Evolutionary conservation across 2,113 vertebrate species (phyloP), one percentile per base, ranked within the genome.

Genomic region (Lasiurus cinereus): DNA sequence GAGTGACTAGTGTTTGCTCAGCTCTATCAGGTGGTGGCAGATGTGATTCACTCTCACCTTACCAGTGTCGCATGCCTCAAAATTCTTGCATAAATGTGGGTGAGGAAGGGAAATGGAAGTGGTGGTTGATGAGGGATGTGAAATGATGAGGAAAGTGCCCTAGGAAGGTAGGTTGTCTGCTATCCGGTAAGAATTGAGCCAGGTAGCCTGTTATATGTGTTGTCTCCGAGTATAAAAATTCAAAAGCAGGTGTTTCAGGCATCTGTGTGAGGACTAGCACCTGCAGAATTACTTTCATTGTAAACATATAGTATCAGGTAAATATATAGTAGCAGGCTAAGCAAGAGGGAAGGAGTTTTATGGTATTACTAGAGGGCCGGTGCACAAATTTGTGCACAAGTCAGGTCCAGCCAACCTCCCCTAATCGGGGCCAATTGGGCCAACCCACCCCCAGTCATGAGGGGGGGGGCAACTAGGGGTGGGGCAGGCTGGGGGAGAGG

Each of bases 321-420:
- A 83, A 54, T 78, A 59, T 80, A 76, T 67, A 48, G 13, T 82
- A 66, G 80, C 72, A 88, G 74, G 39, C 79, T 88, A 78, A 69
- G 29, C 66, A 73, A 95, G 46, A 67, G 29, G 46, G 70, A 92
- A 96, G 90, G 48, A 90, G 92, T 82, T 88, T 95, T 96, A 70
- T 73, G 27, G 3, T 88, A 86, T 92, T 94, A 92, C 36, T 4
- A 62, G 22, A 62, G 24, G 22, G 22, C 22, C 9, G 0, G 59
- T 62, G 22, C 59, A 10, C 22, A 1, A 62, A 62, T 62, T 62
- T 3, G 4, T 62, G 22, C 59, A 62, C 8, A 8, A 10, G 59
- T 27, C 1, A 10, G 22, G 59, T 62, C 59, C 10, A 46, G 46
- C 46, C 10, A 46, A 10, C 46, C 46, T 46, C 8, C 46, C 46